Evolutionary conservation across 2,888 invertebrate genomes (phyloP).

Genomic region (Cheiracanthium punctorium): DNA sequence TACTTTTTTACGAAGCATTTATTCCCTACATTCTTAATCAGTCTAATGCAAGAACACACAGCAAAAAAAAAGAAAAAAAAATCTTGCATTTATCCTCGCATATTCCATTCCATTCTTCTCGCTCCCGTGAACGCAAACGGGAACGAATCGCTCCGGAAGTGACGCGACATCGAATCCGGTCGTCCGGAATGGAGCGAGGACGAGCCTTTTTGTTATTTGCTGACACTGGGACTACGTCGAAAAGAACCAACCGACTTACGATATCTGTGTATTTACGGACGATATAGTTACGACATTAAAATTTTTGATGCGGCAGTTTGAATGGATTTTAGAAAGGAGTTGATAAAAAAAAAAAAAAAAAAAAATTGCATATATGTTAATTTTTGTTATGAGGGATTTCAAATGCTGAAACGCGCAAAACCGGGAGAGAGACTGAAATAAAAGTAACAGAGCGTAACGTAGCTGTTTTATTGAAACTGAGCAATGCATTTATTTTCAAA

Average conservation of each 20-base stretch:
- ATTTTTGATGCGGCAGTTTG: background rate
- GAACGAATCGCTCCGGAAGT: constrained; percentile 64
- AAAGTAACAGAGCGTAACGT: too few species aligned
- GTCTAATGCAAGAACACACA: constrained; percentile 10
- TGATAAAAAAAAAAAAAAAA: too few species aligned
- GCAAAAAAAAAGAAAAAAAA: background rate
- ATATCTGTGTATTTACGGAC: background rate
- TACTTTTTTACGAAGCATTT: background rate
- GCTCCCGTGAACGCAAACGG: constrained; percentile 59
- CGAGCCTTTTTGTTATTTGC: constrained; percentile 34
- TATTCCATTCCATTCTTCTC: constrained; percentile 63
- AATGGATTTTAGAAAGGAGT: background rate
- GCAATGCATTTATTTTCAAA: too few species aligned
- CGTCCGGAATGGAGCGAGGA: constrained; percentile 55
- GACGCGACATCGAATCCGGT: constrained; percentile 62
- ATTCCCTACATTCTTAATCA: background rate
- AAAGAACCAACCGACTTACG: constrained; percentile 39
- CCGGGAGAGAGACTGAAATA: too few species aligned
- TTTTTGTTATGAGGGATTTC: background rate
- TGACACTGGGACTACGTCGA: constrained; percentile 17
- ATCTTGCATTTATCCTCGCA: constrained; percentile 4
- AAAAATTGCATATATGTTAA: background rate
- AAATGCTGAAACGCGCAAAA: too few species aligned
- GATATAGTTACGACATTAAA: background rate
- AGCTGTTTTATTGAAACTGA: too few species aligned